Evolutionary conservation across 92 coral and sea anemone genomes (phyloP), one percentile per base, ranked within the genome.

Genomic region (Plumapathes pennacea): DNA sequence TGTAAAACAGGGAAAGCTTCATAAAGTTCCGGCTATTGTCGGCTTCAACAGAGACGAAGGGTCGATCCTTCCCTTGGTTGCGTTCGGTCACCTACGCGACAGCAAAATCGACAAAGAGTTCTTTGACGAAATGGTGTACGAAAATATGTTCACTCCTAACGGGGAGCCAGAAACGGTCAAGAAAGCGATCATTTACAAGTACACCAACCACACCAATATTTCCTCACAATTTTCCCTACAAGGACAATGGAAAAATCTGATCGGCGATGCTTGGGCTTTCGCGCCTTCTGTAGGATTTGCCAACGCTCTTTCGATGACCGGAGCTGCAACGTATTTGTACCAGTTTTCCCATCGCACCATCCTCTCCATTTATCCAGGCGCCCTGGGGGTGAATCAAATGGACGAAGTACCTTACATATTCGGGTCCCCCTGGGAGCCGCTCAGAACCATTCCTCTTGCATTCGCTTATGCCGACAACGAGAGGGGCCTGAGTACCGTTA

Each of bases 41-140:
- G 67, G 67, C 5, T 10, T 38, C 0, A 60, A 60, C 40, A 43
- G 45, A 9, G 34, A 60, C 40, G 67, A 60, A 38, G 67, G 67
- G 9, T 38, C 30, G 17, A 42, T 46, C 55, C 27, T 40, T 15
- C 54, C 21, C 11, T n/a, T n/a, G n/a, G n/a, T n/a, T n/a, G n/a
- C n/a, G n/a, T n/a, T n/a, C n/a, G n/a, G n/a, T n/a, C n/a, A n/a
- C n/a, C n/a, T n/a, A n/a, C n/a, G n/a, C n/a, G 32, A 53, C 2
- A 0, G 11, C 11, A 38, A 38, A 12, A 38, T 42, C 1, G 34
- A 7, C 18, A 53, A 23, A 32, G 9, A 27, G 3, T 53, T 42
- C 32, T 53, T 53, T 37, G 36, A 17, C 14, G 11, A n/a, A 30
- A 53, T 26, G 2, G 30, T 53, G 23, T 30, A 53, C 38, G 34